Evolutionary conservation across 1,140 invertebrate genomes (phyloP).

Genomic region (Lasioglossum albipes): DNA sequence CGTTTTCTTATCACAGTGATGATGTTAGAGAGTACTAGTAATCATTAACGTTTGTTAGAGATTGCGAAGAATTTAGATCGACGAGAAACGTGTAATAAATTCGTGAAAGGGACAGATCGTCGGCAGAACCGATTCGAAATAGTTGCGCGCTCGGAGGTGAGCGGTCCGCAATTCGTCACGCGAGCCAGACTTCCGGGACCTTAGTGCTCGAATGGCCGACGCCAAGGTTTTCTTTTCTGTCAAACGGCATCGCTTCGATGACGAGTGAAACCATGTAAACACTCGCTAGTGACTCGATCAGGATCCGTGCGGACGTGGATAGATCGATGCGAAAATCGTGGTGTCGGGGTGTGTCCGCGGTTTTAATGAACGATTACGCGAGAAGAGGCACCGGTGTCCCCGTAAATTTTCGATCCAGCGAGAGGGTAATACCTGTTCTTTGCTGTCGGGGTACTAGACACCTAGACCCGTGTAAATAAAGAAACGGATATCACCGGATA

Average conservation of each 20-base stretch:
- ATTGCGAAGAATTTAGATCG: too few species aligned
- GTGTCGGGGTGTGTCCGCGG: slow-evolving; percentile 32
- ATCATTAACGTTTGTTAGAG: neutral
- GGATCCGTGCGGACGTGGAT: slow-evolving; percentile 18
- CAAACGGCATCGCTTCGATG: slow-evolving; percentile 36
- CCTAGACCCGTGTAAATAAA: neutral
- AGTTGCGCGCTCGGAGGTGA: slow-evolving; percentile 28
- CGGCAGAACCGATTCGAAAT: slow-evolving; percentile 14
- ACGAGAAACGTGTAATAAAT: neutral
- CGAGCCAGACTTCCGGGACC: slow-evolving; percentile 43
- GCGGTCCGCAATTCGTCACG: slow-evolving; percentile 26
- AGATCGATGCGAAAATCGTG: slow-evolving; percentile 33
- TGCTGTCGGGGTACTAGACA: slow-evolving; percentile 13
- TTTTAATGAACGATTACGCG: slow-evolving; percentile 32
- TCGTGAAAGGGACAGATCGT: neutral
- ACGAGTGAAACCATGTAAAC: slow-evolving; percentile 49
- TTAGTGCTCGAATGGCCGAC: slow-evolving; percentile 59
- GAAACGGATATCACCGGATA: neutral
- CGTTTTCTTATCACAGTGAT: neutral
- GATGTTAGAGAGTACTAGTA: neutral
- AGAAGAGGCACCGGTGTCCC: slow-evolving; percentile 37
- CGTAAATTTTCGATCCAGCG: slow-evolving; percentile 21
- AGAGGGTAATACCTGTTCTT: slow-evolving; percentile 30
- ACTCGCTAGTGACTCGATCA: neutral
- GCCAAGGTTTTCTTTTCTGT: slow-evolving; percentile 45